A percentile compares a stretch with the other conserved stretches of the same genome.
Evolutionary conservation across 2,888 invertebrate genomes (phyloP).

Genomic region (Globia sparganii): DNA sequence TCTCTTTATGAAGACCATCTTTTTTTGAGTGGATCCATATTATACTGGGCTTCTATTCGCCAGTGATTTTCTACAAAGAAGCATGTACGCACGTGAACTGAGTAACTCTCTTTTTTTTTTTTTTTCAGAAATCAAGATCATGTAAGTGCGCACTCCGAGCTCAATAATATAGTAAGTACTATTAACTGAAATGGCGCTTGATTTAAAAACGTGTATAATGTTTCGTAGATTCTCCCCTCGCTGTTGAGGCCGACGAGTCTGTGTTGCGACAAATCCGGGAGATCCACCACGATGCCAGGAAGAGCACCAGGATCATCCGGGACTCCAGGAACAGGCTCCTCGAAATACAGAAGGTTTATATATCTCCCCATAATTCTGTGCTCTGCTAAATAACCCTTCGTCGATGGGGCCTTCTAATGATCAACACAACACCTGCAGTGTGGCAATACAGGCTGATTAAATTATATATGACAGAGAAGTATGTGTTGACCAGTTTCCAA

Average conservation of each 20-base stretch:
- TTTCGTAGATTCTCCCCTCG: constrained; percentile 55
- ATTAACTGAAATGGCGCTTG: no score
- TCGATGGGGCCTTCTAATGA: neutral
- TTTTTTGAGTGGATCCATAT: neutral
- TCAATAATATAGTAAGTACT: neutral
- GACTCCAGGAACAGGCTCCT: constrained; percentile 80
- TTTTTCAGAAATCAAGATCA: constrained; percentile 76
- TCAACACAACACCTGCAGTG: neutral
- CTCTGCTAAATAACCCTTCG: neutral
- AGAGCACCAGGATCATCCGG: constrained; percentile 81
- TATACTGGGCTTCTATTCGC: neutral
- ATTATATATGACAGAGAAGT: neutral
- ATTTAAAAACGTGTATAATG: neutral
- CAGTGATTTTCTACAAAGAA: neutral
- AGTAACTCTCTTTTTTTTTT: constrained; percentile 6
- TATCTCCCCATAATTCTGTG: neutral
- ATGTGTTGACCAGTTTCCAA: neutral
- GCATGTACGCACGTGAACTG: neutral
- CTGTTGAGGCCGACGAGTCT: constrained; percentile 70
- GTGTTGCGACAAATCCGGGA: constrained; percentile 79
- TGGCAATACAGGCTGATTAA: neutral
- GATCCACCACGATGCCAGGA: constrained; percentile 80
- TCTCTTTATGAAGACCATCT: neutral
- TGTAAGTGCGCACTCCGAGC: constrained; percentile 68
- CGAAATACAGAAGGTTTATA: constrained; percentile 78